Evolutionary conservation across 2,888 invertebrate genomes (phyloP).

Genomic region (Elgonia sp.): DNA sequence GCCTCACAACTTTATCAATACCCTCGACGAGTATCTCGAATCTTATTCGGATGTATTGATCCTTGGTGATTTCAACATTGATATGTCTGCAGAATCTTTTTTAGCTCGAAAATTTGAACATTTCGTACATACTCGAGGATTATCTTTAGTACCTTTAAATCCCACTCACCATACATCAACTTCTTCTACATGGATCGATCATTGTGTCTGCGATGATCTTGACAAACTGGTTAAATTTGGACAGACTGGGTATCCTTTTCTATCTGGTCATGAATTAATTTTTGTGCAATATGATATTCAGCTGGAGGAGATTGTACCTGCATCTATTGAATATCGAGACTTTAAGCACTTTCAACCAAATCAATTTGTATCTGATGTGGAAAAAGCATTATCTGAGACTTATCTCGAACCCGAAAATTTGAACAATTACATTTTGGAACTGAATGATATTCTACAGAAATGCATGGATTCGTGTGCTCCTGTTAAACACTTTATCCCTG

Average conservation of each 20-base stretch:
- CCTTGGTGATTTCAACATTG: neutral
- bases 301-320: neutral
- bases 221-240: neutral
- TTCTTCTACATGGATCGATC: neutral
- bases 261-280: neutral
- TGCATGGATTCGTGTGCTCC: no score
- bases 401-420: neutral
- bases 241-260: conserved; percentile 2
- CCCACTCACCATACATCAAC: conserved; percentile 1
- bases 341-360: neutral
- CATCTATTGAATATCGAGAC: neutral
- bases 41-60: neutral
- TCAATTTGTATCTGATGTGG: neutral
- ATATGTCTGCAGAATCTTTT: neutral
- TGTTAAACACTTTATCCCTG: no score
- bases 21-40: no score
- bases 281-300: neutral
- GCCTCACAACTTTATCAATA: no score
- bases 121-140: neutral
- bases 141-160: neutral
- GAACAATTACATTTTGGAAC: neutral
- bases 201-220: neutral
- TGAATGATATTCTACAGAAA: no score
- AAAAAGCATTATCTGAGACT: neutral
- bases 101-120: neutral